Percentiles rank a stretch among this genome's conserved stretches.
phyloP scores from a whole-genome alignment of 2,113 vertebrate species.

The Cettia cetti region DNA sequence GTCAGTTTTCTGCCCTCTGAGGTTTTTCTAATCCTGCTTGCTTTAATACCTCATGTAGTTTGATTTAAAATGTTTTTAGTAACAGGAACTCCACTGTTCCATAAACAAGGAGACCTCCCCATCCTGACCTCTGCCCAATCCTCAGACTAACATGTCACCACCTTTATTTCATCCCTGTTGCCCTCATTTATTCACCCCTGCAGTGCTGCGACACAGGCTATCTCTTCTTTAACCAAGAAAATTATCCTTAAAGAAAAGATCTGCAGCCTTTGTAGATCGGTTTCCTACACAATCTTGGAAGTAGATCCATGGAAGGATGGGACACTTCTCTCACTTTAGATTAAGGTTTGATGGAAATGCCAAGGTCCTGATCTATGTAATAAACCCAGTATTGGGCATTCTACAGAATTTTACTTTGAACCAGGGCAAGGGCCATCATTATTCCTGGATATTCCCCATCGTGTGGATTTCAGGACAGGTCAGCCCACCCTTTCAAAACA shows the following conservation, averaged over 20 bases:
- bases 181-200: neutral
- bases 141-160: no score
- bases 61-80: neutral
- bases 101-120: neutral
- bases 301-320: neutral
- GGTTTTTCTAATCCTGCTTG: neutral
- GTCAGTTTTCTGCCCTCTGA: neutral
- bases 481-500: neutral
- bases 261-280: neutral
- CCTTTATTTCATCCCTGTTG: neutral
- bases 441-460: neutral
- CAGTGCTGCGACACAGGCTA: neutral
- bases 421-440: neutral
- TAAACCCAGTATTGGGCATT: neutral
- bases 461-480: neutral
- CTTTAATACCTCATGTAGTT: neutral
- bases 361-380: neutral
- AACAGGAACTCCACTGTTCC: neutral
- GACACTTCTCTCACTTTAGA: neutral
- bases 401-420: neutral
- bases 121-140: neutral
- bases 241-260: neutral
- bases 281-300: neutral
- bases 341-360: neutral
- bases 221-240: neutral